Evolutionary conservation across 2,113 vertebrate genomes (phyloP), one percentile per base, ranked within the genome.

Genomic region (Callithrix jacchus): DNA sequence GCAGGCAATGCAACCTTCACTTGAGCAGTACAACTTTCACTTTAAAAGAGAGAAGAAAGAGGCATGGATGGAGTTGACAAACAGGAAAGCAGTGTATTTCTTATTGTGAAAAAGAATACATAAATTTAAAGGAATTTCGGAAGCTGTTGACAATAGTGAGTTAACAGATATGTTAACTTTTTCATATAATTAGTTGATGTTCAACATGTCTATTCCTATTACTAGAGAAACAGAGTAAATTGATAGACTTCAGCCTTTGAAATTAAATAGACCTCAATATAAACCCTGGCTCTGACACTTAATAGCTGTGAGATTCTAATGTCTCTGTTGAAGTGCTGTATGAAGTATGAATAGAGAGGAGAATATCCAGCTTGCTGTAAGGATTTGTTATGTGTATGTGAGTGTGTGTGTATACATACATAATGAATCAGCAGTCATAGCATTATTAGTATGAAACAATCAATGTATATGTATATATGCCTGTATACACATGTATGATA

Each of bases 1-100:
- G 45, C 8, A 37, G 47, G n/a, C 21, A 87, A 87, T 73, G 21
- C 21, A 71, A 66, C 32, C 47, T n/a, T 58, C 80, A 82, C 40
- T 40, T 54, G n/a, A 49, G 56, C 35, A 87, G 83, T 93, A 42
- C 7, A 70, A 86, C 54, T 95, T 82, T 68, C 42, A 79, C 81
- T 90, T 93, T 91, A 27, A 87, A 91, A 35, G 77, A 91, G 32
- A 77, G 14, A 83, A 91, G 56, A 79, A 84, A 71, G 27, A 76
- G 70, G 35, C 68, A 88, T 3, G 30, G 58, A 52, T 79, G 76
- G 42, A 87, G n/a, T 1, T 87, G 68, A 91, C 32, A 79, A 54
- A 82, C 2, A 81, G 37, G 20, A 87, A 81, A 47, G 23, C 32
- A 45, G 11, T 91, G 40, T 37, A 70, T 87, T 87, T 81, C 21